Base-by-base conservation (phyloP, 1,140 invertebrate genomes). In the Leptinotarsa defecta region DNA sequence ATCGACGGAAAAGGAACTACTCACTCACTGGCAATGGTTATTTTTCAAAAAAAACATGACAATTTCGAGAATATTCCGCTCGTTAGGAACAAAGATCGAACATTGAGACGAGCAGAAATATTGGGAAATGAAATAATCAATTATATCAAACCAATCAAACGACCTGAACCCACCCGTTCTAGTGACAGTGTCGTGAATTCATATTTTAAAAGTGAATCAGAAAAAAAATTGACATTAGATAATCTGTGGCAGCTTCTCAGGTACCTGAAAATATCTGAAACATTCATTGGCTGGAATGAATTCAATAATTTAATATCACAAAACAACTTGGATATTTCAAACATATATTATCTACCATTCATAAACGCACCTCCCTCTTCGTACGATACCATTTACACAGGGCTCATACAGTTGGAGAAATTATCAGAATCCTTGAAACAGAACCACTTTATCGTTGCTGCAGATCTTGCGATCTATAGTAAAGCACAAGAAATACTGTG, bases 401-500 rank as follows among this genome's bases (percentile, higher is more conserved):
- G n/a, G 27, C 15, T 73, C 13, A 11, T 73, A 20, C 71, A 24
- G 24, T 34, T 64, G 34, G 71, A 68, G 17, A 17, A 74, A 74
- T n/a, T 74, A 69, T 63, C 73, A 13, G 17, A 67, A 6, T 20
- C 24, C n/a, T 20, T 74, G 57, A 68, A 68, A 11, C 73, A 74
- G 57, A 24, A 74, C 19, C 73, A 74, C 68, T 67, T 73, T 20
- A 34, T 73, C 8, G 24, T 73, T 17, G 64, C 15, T 17, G 71
- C 71, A 67, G 71, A 73, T 73, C 64, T 73, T 19, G 71, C 71
- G 13, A 73, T 73, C 22, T 73, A 73, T 65, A 27, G 13, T 6
- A 73, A 73, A 65, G 71, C 71, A 13, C 71, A 27, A 11, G 71
- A 73, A 73, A 73, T 73, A 13, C 34, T 71, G 19, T 73, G 71